Base-by-base conservation (phyloP, 2,888 invertebrate genomes). In the Nyleta sp. region DNA sequence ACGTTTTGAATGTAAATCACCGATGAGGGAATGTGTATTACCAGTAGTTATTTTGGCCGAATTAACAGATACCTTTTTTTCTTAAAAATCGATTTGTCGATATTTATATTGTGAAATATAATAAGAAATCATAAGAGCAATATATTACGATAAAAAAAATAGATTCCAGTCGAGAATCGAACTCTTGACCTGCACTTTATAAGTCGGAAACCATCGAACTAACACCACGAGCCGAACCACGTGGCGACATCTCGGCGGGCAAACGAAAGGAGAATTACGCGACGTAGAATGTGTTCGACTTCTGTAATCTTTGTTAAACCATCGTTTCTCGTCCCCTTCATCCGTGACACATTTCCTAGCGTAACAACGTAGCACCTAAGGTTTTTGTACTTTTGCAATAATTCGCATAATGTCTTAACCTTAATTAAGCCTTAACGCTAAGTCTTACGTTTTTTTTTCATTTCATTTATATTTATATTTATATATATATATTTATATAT, bases 311-410 rank as follows among this genome's bases (percentile, higher is more conserved):
- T n/a, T 22, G 28, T 48, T 48, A 40, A 52, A 65, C 33, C 7
- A 40, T 71, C 44, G 52, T 60, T 53, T 71, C 35, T 72, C 60
- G 17, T 70, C 15, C 53, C 46, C 22, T 55, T 60, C 38, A 24
- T 65, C 60, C 77, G 57, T 80, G 79, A 82, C 75, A 76, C 76
- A 72, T 80, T 81, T 80, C 81, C 87, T 89, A 90, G 87, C 86
- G 84, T 90, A 90, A 90, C 86, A 87, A 88, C 87, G 87, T 90
- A 90, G 90, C 90, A 90, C 90, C 90, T 90, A 90, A 88, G 88
- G 88, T 88, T 87, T 88, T 89, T 89, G 90, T 90, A 90, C 90
- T 90, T 89, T 90, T 88, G 87, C 87, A 89, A 89, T 90, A 88
- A 90, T 90, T 89, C 88, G 87, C 87, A 83, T 88, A 86, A 87